Evolutionary conservation across 2,888 invertebrate genomes (phyloP).

Genomic region (Aspidiotus destructor): DNA sequence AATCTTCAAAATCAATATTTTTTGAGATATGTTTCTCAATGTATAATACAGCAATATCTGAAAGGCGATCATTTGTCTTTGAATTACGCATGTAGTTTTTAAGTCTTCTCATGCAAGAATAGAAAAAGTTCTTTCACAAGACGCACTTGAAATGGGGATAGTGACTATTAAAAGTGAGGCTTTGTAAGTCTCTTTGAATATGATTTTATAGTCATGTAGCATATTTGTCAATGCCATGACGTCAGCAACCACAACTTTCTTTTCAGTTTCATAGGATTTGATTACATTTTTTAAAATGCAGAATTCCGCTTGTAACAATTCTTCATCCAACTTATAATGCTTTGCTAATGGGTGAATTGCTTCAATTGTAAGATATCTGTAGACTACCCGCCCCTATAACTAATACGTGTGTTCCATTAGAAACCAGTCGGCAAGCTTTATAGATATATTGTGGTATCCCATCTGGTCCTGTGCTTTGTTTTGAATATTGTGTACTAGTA

Average conservation of each 20-base stretch:
- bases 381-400: too few species aligned
- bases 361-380: neutral
- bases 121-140: conserved; percentile 3
- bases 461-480: too few species aligned
- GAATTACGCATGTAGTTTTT: neutral
- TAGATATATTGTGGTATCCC: too few species aligned
- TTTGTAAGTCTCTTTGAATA: conserved; percentile 5
- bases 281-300: conserved; percentile 7
- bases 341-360: neutral
- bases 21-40: neutral
- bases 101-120: neutral
- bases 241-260: neutral
- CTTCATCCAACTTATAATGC: conserved; percentile 1
- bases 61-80: neutral
- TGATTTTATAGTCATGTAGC: conserved; percentile 3
- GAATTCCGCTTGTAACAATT: conserved; percentile 3
- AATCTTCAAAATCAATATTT: neutral
- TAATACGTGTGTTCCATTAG: too few species aligned
- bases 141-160: neutral
- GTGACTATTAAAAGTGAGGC: neutral
- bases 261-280: conserved; percentile 5
- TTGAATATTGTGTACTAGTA: too few species aligned
- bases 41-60: neutral
- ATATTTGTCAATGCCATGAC: conserved; percentile 4
- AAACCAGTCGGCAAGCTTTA: too few species aligned